These are phyloP conservation scores for Hoplias malabaricus DNA, from an alignment of 2,113 vertebrate genomes.

Conservation along the genomic window DNA sequence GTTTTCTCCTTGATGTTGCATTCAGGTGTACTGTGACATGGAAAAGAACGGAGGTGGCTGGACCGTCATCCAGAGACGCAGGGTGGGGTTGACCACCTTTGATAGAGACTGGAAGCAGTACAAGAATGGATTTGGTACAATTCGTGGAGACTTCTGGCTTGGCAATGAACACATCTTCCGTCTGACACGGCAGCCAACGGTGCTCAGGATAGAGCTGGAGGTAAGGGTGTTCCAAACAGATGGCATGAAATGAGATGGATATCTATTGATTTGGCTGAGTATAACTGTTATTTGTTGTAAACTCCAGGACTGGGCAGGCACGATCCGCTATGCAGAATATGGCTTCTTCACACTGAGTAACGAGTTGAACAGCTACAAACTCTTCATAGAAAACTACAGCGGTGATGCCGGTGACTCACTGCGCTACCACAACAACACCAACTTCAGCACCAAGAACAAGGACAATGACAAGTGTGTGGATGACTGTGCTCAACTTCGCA, in stretches of 20 bases:
- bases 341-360: conserved; percentile 82
- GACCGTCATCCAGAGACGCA: conserved; percentile 94
- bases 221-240: conserved; percentile 62
- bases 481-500: conserved; percentile 85
- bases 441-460: conserved; percentile 96
- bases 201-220: conserved; percentile 90
- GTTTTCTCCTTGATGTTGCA: conserved; percentile 11
- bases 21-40: conserved; percentile 95
- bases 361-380: conserved; percentile 90
- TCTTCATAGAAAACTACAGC: conserved; percentile 86
- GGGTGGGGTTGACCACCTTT: conserved; percentile 89
- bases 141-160: conserved; percentile 95
- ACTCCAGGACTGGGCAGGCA: conserved; percentile 90
- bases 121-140: conserved; percentile 88
- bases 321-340: conserved; percentile 82
- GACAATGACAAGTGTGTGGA: conserved; percentile 98
- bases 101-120: conserved; percentile 94
- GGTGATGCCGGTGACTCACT: conserved; percentile 86
- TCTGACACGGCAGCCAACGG: conserved; percentile 85
- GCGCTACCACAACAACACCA: conserved; percentile 95
- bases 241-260: background rate
- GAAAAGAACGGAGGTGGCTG: conserved; percentile 90
- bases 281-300: conserved; percentile 35
- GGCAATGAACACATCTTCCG: conserved; percentile 94
- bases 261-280: background rate